Evolutionary conservation across 2,113 vertebrate species (phyloP).

Genomic region (Sorex araneus): DNA sequence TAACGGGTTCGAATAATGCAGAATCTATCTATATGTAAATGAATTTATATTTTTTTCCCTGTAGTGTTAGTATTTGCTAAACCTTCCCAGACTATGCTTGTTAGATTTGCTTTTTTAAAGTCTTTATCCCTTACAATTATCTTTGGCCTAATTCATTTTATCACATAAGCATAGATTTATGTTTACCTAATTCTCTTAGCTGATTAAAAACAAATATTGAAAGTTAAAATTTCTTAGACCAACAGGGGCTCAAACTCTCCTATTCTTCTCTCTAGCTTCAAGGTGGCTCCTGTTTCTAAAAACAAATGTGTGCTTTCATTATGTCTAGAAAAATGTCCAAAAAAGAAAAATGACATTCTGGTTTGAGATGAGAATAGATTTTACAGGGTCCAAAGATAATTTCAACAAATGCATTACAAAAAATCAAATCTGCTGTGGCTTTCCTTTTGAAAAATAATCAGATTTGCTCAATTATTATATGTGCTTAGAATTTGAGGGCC

Average conservation of each 20-base stretch:
- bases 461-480: not conserved
- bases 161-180: slow-evolving; percentile 19
- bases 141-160: slow-evolving; percentile 68
- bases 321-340: too few relatives aligned
- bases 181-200: slow-evolving; percentile 16
- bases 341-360: slow-evolving; percentile 12
- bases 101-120: slow-evolving; percentile 69
- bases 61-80: slow-evolving; percentile 53
- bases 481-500: too few relatives aligned
- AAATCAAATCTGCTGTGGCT: not conserved
- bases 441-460: not conserved
- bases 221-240: not conserved
- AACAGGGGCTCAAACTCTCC: not conserved
- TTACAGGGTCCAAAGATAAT: not conserved
- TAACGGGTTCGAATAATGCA: slow-evolving; percentile 19
- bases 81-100: slow-evolving; percentile 60
- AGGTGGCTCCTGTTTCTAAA: not conserved
- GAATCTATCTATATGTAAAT: slow-evolving; percentile 33
- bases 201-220: slow-evolving; percentile 25
- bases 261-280: not conserved
- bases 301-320: not conserved
- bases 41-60: slow-evolving; percentile 51
- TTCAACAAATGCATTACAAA: slow-evolving; percentile 50
- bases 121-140: slow-evolving; percentile 61
- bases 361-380: not conserved